phyloP scores from a whole-genome alignment of 2,888 invertebrate genomes.

The Catocala sponsa region DNA sequence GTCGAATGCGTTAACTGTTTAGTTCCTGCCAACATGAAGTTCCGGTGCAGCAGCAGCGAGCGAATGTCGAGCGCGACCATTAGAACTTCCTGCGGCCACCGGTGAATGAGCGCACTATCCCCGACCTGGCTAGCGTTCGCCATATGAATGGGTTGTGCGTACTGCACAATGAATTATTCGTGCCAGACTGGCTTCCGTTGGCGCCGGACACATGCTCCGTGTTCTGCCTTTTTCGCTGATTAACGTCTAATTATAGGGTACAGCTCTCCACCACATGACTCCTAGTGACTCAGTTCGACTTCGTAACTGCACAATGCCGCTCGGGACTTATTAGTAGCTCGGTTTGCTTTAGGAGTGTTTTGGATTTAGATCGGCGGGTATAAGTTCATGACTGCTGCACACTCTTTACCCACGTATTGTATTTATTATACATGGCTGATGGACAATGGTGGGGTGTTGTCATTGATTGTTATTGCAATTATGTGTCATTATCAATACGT shows the following conservation, averaged over 20 bases:
- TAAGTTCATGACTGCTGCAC: constrained; percentile 45
- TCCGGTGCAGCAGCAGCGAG: constrained; percentile 72
- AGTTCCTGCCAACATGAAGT: constrained; percentile 78
- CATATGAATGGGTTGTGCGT: constrained; percentile 76
- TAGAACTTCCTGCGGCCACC: constrained; percentile 78
- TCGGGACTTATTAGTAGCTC: constrained; percentile 67
- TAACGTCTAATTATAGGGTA: constrained; percentile 85
- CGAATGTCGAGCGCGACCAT: constrained; percentile 67
- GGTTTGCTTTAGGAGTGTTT: constrained; percentile 55
- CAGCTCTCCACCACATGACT: constrained; percentile 77
- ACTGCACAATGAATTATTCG: constrained; percentile 80
- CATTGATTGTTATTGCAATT: not conserved
- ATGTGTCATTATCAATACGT: not conserved
- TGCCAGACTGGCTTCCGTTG: constrained; percentile 82
- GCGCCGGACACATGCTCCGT: constrained; percentile 78
- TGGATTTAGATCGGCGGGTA: constrained; percentile 60
- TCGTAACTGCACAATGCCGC: constrained; percentile 69
- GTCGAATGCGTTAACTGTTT: constrained; percentile 71
- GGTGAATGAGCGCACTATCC: constrained; percentile 69
- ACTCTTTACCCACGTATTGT: constrained; percentile 16
- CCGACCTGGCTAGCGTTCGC: constrained; percentile 65
- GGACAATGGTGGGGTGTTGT: not conserved
- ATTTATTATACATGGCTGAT: constrained; percentile 8
- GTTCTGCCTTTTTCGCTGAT: constrained; percentile 82
- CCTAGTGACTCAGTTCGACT: constrained; percentile 77